These are phyloP conservation scores for Phycodurus eques DNA, from an alignment of 2,113 vertebrate species.

Conservation along the genomic window DNA sequence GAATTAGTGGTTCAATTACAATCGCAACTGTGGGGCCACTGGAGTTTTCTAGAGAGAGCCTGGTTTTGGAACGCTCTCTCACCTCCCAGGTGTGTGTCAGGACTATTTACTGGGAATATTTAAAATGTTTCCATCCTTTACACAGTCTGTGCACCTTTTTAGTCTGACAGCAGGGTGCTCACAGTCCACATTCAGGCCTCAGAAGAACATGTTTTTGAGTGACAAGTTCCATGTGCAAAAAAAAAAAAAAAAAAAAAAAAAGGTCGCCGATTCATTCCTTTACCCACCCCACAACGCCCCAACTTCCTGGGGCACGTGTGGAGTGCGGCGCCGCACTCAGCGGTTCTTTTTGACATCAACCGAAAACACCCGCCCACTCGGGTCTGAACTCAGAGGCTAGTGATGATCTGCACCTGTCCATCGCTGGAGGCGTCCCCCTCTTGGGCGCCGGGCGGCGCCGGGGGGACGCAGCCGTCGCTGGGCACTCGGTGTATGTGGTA, in stretches of 20 bases:
- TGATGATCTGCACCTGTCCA: constrained; percentile 99
- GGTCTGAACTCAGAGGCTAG: constrained; percentile 85
- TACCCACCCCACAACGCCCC: constrained; percentile 48
- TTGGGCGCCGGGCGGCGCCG: constrained; percentile 77
- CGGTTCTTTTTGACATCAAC: constrained; percentile 43
- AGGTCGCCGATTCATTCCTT: constrained; percentile 54
- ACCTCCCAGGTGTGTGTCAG: constrained; percentile 79
- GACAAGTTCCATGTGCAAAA: constrained; percentile 61
- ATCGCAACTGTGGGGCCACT: constrained; percentile 81
- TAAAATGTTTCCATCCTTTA: constrained; percentile 26
- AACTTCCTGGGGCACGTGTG: constrained; percentile 53
- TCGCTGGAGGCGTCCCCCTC: constrained; percentile 85
- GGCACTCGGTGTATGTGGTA: constrained; percentile 96
- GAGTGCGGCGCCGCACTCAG: constrained; percentile 44
- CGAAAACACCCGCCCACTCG: constrained; percentile 27
- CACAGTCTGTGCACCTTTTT: constrained; percentile 61
- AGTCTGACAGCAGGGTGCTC: constrained; percentile 65
- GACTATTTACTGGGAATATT: constrained; percentile 61
- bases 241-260: neutral
- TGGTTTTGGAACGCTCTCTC: constrained; percentile 65
- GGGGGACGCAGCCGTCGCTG: constrained; percentile 88
- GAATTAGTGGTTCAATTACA: constrained; percentile 93
- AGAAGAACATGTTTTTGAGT: constrained; percentile 66
- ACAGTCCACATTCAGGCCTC: constrained; percentile 86
- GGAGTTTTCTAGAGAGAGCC: constrained; percentile 78